Base-by-base conservation (phyloP, 2,888 invertebrate species). In the Macrosoma leucophasiata region DNA sequence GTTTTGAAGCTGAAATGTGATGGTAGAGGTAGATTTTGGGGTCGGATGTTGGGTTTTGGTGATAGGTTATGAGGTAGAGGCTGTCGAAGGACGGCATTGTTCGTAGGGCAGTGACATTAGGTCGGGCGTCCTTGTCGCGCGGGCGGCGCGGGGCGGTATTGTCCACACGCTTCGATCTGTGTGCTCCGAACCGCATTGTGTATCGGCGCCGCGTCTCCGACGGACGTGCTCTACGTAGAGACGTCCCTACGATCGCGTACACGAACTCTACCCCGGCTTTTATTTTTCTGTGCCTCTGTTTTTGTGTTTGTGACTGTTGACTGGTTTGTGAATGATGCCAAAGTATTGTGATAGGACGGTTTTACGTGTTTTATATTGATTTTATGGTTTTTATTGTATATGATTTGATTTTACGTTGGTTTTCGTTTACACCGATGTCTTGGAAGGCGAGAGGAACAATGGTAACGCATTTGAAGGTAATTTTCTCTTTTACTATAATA, bases 171-270 rank as follows among this genome's bases (percentile, higher is more conserved):
- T 82, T 84, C 84, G 82, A 82, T 82, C 82, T 82, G 77, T 67
- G n/a, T n/a, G n/a, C n/a, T n/a, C n/a, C n/a, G n/a, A n/a, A n/a
- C 61, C 74, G 81, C 82, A 84, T 84, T 84, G 84, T 84, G 81
- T 78, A 67, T 66, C 65, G 65, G 61, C 57, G 56, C 59, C 63
- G 73, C 77, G 72, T 58, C 65, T 41, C 46, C 40, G 54, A 32
- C 55, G 59, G 76, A 73, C 82, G 82, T 75, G 65, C 53, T 49
- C 55, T 41, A 57, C 67, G 68, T n/a, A n/a, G n/a, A n/a, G n/a
- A n/a, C n/a, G n/a, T n/a, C n/a, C n/a, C 58, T 53, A 54, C 48
- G 29, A 48, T 55, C 59, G 51, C 54, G 52, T 60, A 61, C 62
- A 66, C 70, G 72, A 71, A 76, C 74, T 70, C 71, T 39, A 40